Conservation (phyloP, 2,113 vertebrate species). For the Syngnathoides biaculeatus region DNA sequence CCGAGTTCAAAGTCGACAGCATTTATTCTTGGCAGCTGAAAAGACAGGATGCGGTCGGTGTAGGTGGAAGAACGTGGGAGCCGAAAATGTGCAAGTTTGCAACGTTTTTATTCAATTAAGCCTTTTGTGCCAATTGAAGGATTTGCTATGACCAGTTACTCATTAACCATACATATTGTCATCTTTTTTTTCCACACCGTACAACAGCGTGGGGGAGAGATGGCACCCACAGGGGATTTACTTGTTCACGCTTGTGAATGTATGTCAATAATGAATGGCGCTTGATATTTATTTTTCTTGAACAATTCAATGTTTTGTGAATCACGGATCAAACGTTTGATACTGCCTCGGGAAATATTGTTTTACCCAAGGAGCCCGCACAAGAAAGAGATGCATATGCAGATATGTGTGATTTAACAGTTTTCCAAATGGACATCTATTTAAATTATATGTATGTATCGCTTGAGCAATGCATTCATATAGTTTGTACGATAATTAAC, state of each 20-base stretch:
- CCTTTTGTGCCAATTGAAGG: slow-evolving; percentile 42
- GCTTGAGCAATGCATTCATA: no score
- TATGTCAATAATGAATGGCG: slow-evolving; percentile 25
- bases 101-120: slow-evolving; percentile 60
- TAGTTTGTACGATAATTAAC: no score
- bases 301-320: slow-evolving; percentile 44
- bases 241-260: slow-evolving; percentile 32
- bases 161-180: slow-evolving; percentile 58
- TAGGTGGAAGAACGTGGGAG: slow-evolving; percentile 80
- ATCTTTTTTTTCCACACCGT: slow-evolving; percentile 23
- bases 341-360: neutral
- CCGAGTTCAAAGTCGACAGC: slow-evolving; percentile 76
- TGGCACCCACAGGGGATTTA: slow-evolving; percentile 30
- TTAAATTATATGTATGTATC: neutral
- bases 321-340: slow-evolving; percentile 35
- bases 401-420: neutral
- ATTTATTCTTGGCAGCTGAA: slow-evolving; percentile 67
- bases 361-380: neutral
- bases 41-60: slow-evolving; percentile 71
- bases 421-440: neutral
- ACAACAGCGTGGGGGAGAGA: slow-evolving; percentile 11
- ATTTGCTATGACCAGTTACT: slow-evolving; percentile 41
- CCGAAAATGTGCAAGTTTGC: slow-evolving; percentile 85
- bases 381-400: neutral
- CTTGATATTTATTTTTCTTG: slow-evolving; percentile 39